Evolutionary conservation across 2,888 invertebrate genomes (phyloP), one percentile per base, ranked within the genome.

Genomic region (Serrognathus titanus): DNA sequence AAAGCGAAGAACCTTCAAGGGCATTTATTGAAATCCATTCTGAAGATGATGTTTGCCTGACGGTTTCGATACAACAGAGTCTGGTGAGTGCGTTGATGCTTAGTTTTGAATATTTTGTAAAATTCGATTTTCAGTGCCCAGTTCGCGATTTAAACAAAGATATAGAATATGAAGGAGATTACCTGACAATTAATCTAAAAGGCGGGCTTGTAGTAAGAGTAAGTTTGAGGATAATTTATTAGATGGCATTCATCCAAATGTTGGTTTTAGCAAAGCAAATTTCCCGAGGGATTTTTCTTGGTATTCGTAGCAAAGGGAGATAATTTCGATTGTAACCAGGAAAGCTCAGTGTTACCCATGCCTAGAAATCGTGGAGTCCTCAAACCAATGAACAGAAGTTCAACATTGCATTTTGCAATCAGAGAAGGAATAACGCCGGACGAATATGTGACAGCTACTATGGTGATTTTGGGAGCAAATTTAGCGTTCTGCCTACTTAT

Each of bases 111-210:
- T 11, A 3, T 43, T 16, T 43, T 16, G 10, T 36, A 13, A 16
- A 8, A 12, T 10, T 3, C 36, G 13, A 59, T 60, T 82, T 82
- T 50, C 71, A 93, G 92, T 93, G 93, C 72, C 93, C 93, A 8
- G 89, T 93, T 1, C 88, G 88, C 70, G 93, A 93, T 73, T 82
- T 89, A 58, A 89, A 90, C 64, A 81, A 85, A 55, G 90, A 90
- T 66, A 86, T 92, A 8, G 79, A 87, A 55, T 92, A 86, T 66
- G 84, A 86, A 58, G 92, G 92, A 0, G 85, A 83, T 61, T 87
- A 85, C 73, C 85, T 92, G 67, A 92, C 93, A 0, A 87, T 93
- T 78, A 88, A 86, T 4, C 81, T 80, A 49, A 83, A 86, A 66
- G 92, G 91, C 0, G 90, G 90, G 1, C 86, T 93, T 49, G 88